Percentiles rank a stretch among this genome's conserved stretches.
Conservation (phyloP, 2,888 invertebrate species). For the Melipona bicolor region DNA sequence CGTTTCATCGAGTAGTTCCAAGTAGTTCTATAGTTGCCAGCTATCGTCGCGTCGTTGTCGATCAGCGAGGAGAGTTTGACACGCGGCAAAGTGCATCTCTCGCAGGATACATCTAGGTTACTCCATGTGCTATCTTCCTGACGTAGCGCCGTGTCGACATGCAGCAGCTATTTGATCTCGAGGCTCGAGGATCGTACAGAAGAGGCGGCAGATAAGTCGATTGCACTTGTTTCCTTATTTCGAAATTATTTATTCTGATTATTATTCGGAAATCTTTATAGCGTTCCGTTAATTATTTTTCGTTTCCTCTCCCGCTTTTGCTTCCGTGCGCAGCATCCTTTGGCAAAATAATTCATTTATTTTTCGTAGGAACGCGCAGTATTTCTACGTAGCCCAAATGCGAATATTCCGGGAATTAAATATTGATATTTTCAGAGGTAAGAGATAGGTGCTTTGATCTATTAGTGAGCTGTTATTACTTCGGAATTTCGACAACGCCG, state of each 20-base stretch:
- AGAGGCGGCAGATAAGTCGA: neutral
- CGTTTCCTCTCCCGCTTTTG: neutral
- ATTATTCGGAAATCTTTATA: neutral
- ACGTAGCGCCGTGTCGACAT: neutral
- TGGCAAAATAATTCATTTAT: neutral
- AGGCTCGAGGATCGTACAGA: neutral
- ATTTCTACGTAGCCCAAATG: neutral
- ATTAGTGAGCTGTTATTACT: neutral
- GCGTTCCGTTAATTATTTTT: neutral
- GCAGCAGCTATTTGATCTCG: constrained; percentile 12
- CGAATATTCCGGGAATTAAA: neutral
- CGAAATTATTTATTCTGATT: no score
- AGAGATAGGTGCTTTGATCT: neutral
- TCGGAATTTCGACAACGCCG: neutral
- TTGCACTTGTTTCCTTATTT: neutral
- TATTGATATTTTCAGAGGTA: no score
- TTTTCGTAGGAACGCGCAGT: neutral
- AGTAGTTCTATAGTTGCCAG: constrained; percentile 40
- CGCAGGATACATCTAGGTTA: constrained; percentile 42
- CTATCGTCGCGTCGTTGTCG: constrained; percentile 52
- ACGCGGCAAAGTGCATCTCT: constrained; percentile 46
- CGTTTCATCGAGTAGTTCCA: constrained; percentile 54
- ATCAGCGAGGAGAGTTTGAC: constrained; percentile 59
- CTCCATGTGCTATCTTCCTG: constrained; percentile 5
- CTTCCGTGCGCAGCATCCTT: neutral